phyloP scores from a whole-genome alignment of 2,888 invertebrate species.

The Oscheius onirici region DNA sequence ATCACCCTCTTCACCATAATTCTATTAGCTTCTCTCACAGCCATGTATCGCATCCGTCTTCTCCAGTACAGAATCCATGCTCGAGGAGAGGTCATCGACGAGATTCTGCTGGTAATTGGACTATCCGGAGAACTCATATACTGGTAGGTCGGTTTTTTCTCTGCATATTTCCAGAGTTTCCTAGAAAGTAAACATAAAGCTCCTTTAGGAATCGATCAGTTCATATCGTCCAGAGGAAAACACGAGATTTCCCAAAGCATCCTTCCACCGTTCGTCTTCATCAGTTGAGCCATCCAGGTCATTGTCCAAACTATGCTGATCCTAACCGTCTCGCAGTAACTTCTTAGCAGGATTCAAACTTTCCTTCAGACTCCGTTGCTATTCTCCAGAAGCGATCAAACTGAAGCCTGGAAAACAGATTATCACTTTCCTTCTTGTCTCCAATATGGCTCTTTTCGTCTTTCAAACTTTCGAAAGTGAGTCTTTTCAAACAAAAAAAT shows the following conservation, averaged over 20 bases:
- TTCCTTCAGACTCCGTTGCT: conserved; percentile 45
- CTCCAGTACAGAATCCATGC: conserved; percentile 63
- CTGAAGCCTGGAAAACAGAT: conserved; percentile 67
- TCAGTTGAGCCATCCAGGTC: conserved; percentile 64
- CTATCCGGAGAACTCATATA: conserved; percentile 67
- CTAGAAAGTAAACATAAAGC: no score
- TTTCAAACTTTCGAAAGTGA: conserved; percentile 50
- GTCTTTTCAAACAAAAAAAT: no score
- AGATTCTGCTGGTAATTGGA: conserved; percentile 67
- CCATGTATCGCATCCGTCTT: conserved; percentile 64
- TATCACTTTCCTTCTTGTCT: conserved; percentile 68
- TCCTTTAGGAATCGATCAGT: conserved; percentile 50
- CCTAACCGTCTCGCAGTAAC: conserved; percentile 54
- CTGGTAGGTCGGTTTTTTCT: conserved; percentile 54
- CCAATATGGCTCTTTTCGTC: conserved; percentile 66
- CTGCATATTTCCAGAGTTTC: no score
- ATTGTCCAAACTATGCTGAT: conserved; percentile 69
- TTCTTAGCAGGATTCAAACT: neutral
- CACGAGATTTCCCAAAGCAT: conserved; percentile 14
- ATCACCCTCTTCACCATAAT: conserved; percentile 61
- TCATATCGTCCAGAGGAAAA: conserved; percentile 39
- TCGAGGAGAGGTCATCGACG: conserved; percentile 68
- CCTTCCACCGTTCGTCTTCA: conserved; percentile 56
- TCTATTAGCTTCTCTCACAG: conserved; percentile 59
- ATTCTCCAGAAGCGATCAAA: conserved; percentile 45